These are phyloP conservation scores for Leptodactylus fuscus DNA, from an alignment of 2,113 vertebrate species.

Conservation along the genomic window DNA sequence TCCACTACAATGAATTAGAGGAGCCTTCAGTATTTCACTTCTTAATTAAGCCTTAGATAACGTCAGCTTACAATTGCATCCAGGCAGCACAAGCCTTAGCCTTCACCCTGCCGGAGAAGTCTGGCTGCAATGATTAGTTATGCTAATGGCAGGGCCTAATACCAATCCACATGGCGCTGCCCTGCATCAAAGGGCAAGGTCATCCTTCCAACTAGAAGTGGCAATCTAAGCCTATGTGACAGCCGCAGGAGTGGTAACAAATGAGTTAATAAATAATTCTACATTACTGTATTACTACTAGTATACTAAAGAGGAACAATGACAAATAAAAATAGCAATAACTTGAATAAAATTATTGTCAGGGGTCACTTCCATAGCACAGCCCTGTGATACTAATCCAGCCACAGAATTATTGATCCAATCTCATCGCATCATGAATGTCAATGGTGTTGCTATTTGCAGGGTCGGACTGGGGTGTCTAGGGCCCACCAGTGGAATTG, in stretches of 20 bases:
- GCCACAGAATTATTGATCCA: too few species aligned
- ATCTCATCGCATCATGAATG: too few species aligned
- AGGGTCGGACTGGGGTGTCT: too few species aligned
- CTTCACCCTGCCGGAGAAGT: background rate
- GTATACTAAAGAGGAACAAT: too few species aligned
- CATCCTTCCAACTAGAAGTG: background rate
- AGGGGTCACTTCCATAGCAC: too few species aligned
- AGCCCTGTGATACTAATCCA: too few species aligned
- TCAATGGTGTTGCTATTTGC: too few species aligned
- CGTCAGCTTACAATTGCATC: background rate
- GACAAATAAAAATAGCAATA: too few species aligned
- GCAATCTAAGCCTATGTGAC: background rate
- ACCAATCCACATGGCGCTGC: background rate
- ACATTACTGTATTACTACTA: too few species aligned
- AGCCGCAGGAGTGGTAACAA: background rate
- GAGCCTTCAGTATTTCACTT: background rate
- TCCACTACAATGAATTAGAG: background rate
- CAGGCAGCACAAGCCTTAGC: background rate
- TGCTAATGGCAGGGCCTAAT: conserved; percentile 6
- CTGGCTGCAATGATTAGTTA: background rate
- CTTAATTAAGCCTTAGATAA: conserved; percentile 29
- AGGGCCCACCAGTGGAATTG: too few species aligned
- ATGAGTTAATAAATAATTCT: background rate
- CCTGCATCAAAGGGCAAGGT: background rate
- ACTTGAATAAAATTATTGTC: too few species aligned